phyloP scores from a whole-genome alignment of 2,797 vertebrate species.

The Lutjanus campechanus region DNA sequence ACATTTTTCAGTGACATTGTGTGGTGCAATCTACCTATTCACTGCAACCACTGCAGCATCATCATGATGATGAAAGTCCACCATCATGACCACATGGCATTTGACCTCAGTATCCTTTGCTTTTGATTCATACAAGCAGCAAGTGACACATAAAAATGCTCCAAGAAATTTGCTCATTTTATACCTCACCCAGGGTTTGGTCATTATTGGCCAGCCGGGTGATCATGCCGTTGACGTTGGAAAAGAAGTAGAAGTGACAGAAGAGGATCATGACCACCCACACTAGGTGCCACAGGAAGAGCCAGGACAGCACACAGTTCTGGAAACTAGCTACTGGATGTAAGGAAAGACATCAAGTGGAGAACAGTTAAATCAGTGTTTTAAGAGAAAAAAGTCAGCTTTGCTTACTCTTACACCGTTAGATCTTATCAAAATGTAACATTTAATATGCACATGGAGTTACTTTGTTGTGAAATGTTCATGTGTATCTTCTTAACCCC shows the following conservation, averaged over 20 bases:
- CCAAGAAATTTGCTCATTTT: no score
- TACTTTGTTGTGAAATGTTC: neutral
- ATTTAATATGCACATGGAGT: neutral
- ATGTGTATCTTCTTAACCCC: neutral
- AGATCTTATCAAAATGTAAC: no score
- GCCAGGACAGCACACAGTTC: slow-evolving; percentile 78
- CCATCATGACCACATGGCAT: no score
- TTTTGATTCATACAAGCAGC: no score
- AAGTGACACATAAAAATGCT: neutral
- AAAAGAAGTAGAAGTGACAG: slow-evolving; percentile 90
- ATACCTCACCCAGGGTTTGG: slow-evolving; percentile 36
- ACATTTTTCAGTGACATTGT: neutral
- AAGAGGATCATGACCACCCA: slow-evolving; percentile 89
- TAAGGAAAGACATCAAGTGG: neutral
- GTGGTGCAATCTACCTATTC: neutral
- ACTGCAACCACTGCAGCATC: neutral
- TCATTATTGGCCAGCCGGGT: slow-evolving; percentile 75
- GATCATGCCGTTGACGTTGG: slow-evolving; percentile 87
- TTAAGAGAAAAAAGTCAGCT: slow-evolving; percentile 9
- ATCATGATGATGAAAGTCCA: no score
- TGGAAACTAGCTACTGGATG: slow-evolving; percentile 66
- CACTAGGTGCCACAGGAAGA: slow-evolving; percentile 86
- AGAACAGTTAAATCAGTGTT: slow-evolving; percentile 15
- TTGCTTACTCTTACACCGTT: neutral
- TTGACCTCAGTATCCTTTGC: no score